Evolutionary conservation across 2,113 vertebrate genomes (phyloP).

Genomic region (Sebastes schlegelii): DNA sequence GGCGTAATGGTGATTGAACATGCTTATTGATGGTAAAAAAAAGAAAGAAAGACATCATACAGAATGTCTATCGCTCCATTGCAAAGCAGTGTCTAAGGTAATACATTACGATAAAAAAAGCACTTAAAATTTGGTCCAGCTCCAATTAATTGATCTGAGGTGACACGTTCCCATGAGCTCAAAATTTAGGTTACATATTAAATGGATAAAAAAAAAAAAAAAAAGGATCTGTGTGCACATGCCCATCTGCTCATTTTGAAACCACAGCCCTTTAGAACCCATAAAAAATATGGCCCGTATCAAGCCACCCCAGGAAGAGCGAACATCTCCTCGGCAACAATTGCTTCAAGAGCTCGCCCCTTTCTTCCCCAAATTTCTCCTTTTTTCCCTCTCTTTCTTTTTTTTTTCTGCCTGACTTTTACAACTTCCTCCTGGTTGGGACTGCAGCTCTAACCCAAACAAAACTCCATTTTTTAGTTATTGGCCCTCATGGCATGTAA

Average conservation of each 20-base stretch:
- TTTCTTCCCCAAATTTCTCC: constrained; percentile 55
- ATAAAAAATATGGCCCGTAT: constrained; percentile 65
- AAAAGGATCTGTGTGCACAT: background rate
- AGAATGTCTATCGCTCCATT: background rate
- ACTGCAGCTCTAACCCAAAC: constrained; percentile 88
- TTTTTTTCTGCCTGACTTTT: constrained; percentile 79
- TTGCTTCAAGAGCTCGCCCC: constrained; percentile 74
- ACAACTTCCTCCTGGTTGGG: constrained; percentile 88
- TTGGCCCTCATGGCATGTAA: constrained; percentile 91
- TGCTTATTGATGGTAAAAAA: background rate
- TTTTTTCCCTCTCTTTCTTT: constrained; percentile 46
- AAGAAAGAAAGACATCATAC: background rate
- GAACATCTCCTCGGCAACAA: constrained; percentile 77
- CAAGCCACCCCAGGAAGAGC: constrained; percentile 56
- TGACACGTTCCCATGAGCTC: constrained; percentile 6
- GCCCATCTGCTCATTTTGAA: constrained; percentile 35
- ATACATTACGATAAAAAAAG: background rate
- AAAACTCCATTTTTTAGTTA: constrained; percentile 92
- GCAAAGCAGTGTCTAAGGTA: constrained; percentile 1
- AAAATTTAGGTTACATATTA: constrained; percentile 29
- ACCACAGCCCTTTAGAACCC: constrained; percentile 46
- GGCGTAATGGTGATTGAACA: background rate
- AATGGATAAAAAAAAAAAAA: constrained; percentile 15
- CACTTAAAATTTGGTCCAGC: background rate
- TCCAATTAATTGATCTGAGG: constrained; percentile 16